phyloP scores from a whole-genome alignment of 2,888 invertebrate genomes.

The Xanthia icteritia region DNA sequence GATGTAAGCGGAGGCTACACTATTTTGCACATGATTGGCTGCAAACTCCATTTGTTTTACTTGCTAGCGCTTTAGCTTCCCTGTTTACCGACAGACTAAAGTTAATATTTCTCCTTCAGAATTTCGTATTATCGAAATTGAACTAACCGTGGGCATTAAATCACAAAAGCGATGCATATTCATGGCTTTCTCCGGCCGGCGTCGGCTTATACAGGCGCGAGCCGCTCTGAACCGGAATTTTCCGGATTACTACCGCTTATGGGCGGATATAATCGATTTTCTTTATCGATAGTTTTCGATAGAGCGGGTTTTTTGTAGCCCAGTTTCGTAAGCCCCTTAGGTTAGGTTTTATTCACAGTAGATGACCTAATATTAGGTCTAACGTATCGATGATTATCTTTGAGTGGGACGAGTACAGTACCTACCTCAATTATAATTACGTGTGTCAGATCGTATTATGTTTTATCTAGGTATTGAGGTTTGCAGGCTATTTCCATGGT shows the following conservation, averaged over 20 bases:
- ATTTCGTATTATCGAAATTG: constrained; percentile 59
- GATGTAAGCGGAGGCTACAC: constrained; percentile 13
- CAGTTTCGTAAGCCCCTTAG: constrained; percentile 56
- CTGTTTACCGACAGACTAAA: constrained; percentile 31
- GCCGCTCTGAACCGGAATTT: constrained; percentile 63
- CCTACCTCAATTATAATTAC: constrained; percentile 28
- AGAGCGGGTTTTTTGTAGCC: constrained; percentile 51
- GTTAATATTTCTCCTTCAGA: constrained; percentile 48
- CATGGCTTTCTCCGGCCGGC: constrained; percentile 61
- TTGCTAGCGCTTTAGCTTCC: constrained; percentile 28
- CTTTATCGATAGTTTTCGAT: constrained; percentile 67
- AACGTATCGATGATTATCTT: constrained; percentile 22
- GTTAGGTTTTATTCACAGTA: constrained; percentile 42
- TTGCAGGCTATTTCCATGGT: background rate
- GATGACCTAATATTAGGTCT: constrained; percentile 29
- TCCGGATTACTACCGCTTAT: constrained; percentile 68
- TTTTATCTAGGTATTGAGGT: constrained; percentile 15
- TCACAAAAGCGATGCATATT: constrained; percentile 69
- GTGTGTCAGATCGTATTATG: constrained; percentile 23
- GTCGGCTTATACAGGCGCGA: constrained; percentile 59
- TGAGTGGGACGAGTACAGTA: background rate
- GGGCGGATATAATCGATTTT: constrained; percentile 67
- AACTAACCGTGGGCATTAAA: constrained; percentile 64
- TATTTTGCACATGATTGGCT: constrained; percentile 43
- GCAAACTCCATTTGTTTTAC: constrained; percentile 49